Conservation (phyloP, 2,113 vertebrate species). For the Amblyopsis rosae region DNA sequence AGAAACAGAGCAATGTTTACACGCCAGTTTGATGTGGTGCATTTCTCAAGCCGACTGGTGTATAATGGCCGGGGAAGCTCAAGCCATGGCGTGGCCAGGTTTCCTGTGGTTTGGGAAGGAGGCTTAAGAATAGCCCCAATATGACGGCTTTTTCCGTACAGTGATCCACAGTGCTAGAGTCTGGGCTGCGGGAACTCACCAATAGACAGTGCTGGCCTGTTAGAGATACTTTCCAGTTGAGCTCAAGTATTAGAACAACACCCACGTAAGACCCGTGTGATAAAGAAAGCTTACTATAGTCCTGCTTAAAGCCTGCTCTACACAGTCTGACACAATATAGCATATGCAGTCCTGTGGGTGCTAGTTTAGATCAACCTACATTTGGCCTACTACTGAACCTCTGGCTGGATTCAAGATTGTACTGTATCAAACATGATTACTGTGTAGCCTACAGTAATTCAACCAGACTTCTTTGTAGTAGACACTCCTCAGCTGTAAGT, state of each 20-base stretch:
- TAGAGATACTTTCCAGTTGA: constrained; percentile 17
- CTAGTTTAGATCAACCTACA: no score
- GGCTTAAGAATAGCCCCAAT: constrained; percentile 50
- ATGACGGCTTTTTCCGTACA: constrained; percentile 53
- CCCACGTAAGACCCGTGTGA: not conserved
- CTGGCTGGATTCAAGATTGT: no score
- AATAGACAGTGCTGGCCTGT: constrained; percentile 7
- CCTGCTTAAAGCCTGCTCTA: not conserved
- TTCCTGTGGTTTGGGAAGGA: constrained; percentile 46
- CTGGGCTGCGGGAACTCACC: constrained; percentile 22
- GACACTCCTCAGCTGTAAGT: no score
- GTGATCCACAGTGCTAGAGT: constrained; percentile 37
- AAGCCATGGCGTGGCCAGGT: constrained; percentile 35
- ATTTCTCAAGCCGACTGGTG: constrained; percentile 44
- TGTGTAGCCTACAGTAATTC: no score
- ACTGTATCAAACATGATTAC: no score
- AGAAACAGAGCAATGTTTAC: constrained; percentile 30
- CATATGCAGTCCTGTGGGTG: no score
- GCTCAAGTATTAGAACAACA: not conserved
- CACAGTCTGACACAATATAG: no score
- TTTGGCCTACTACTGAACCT: no score
- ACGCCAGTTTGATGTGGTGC: constrained; percentile 49
- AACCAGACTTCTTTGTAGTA: no score
- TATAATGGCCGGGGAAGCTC: constrained; percentile 46
- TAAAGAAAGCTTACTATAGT: not conserved